A percentile compares a stretch with the other conserved stretches of the same genome.
These are phyloP conservation scores for Petrolisthes manimaculis DNA, from an alignment of 2,888 invertebrate genomes.

Conservation along the genomic window DNA sequence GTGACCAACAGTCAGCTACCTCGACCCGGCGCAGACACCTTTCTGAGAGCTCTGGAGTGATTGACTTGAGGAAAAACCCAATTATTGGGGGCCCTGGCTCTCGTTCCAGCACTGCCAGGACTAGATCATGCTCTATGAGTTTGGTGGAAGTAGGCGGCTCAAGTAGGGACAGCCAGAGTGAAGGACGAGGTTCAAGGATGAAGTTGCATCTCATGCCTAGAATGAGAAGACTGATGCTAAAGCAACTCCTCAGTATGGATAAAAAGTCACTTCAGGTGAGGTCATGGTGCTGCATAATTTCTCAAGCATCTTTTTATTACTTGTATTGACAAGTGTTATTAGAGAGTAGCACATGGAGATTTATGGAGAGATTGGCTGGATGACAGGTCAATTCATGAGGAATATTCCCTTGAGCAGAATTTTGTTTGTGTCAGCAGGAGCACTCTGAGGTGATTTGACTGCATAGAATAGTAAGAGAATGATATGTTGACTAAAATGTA, in stretches of 20 bases:
- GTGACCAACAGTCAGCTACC: conserved; percentile 13
- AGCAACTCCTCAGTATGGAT: conserved; percentile 64
- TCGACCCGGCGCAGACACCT: conserved; percentile 55
- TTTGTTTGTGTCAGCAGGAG: too few relatives aligned
- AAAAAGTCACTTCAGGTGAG: conserved; percentile 61
- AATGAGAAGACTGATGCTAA: conserved; percentile 56
- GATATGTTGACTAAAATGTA: too few relatives aligned
- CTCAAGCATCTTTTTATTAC: too few relatives aligned
- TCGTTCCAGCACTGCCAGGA: conserved; percentile 27
- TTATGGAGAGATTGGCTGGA: too few relatives aligned
- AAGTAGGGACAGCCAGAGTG: conserved; percentile 27
- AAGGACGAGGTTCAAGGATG: conserved; percentile 14
- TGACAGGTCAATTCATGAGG: too few relatives aligned
- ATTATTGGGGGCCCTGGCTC: conserved; percentile 24
- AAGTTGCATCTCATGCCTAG: conserved; percentile 48
- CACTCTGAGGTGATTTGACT: background rate
- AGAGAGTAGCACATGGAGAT: too few relatives aligned
- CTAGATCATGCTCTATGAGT: conserved; percentile 61
- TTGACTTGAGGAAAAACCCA: conserved; percentile 51
- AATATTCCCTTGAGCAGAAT: too few relatives aligned
- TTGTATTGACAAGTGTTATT: too few relatives aligned
- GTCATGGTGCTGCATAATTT: background rate
- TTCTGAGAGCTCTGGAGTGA: conserved; percentile 60
- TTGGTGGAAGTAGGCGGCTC: conserved; percentile 51
- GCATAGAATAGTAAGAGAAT: too few relatives aligned